A percentile compares a stretch with the other conserved stretches of the same genome.
Conservation (phyloP, 2,113 vertebrate genomes). For the Neodontobutis hainanensis region DNA sequence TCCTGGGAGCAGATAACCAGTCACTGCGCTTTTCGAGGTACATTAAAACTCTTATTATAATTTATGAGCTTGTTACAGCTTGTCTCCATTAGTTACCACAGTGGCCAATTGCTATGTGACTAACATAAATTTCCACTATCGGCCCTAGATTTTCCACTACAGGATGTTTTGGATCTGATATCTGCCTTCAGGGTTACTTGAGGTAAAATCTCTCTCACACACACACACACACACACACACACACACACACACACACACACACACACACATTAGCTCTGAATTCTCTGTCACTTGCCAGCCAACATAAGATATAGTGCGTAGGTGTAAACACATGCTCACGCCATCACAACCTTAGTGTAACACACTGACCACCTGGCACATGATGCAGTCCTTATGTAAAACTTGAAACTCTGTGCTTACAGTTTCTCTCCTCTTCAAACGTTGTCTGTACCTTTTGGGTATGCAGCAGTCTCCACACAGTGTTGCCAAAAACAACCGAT, state of each 20-base stretch:
- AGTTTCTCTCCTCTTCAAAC: constrained; percentile 3
- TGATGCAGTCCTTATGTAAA: neutral
- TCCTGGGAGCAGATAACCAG: no score
- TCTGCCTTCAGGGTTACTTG: neutral
- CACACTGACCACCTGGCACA: constrained; percentile 25
- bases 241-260: constrained; percentile 12
- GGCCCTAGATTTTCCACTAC: no score
- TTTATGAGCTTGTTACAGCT: no score
- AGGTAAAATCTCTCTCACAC: constrained; percentile 12
- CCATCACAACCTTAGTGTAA: constrained; percentile 8
- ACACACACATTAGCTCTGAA: constrained; percentile 13
- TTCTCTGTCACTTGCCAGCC: constrained; percentile 32
- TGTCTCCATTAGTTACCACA: no score
- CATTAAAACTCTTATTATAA: no score
- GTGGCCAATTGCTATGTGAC: no score
- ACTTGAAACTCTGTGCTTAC: neutral
- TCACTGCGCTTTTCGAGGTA: no score
- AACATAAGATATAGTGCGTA: constrained; percentile 29
- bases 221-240: constrained; percentile 12
- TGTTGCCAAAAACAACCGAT: constrained; percentile 17
- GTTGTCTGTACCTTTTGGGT: neutral
- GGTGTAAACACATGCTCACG: constrained; percentile 29
- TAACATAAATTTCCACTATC: no score
- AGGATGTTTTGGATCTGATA: no score
- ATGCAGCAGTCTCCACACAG: constrained; percentile 10